Conservation (phyloP, 2,888 invertebrate species). For the Rosalia funebris region DNA sequence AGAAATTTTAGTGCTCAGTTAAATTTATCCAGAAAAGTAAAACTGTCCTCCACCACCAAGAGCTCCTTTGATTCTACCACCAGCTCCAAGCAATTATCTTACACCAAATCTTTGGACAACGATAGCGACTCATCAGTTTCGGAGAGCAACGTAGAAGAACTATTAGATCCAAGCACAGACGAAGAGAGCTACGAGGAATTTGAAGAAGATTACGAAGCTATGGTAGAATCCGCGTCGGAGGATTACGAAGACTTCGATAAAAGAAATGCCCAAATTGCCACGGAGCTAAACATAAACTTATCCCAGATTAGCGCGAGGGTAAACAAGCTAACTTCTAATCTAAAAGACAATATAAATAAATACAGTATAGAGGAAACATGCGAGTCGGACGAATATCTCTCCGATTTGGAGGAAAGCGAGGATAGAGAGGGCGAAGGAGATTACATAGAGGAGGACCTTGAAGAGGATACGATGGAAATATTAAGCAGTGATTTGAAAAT, state of each 20-base stretch:
- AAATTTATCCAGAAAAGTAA: slow-evolving; percentile 37
- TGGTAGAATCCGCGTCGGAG: slow-evolving; percentile 62
- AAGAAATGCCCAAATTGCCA: slow-evolving; percentile 45
- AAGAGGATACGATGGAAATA: slow-evolving; percentile 45
- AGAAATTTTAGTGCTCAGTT: slow-evolving; percentile 44
- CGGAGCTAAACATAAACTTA: slow-evolving; percentile 52
- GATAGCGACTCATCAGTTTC: slow-evolving; percentile 63
- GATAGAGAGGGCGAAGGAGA: slow-evolving; percentile 47
- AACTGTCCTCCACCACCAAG: slow-evolving; percentile 50
- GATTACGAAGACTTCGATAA: slow-evolving; percentile 40
- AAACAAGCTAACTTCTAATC: slow-evolving; percentile 47
- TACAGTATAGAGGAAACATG: slow-evolving; percentile 59
- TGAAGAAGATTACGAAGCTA: slow-evolving; percentile 64
- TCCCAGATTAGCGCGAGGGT: slow-evolving; percentile 51
- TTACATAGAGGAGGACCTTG: slow-evolving; percentile 44
- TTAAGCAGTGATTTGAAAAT: slow-evolving; percentile 33
- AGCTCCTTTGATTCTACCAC: slow-evolving; percentile 61
- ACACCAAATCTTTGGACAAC: slow-evolving; percentile 62
- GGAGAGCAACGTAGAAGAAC: slow-evolving; percentile 63
- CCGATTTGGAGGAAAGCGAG: slow-evolving; percentile 46
- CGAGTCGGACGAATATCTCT: slow-evolving; percentile 54
- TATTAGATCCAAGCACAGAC: slow-evolving; percentile 55
- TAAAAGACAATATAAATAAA: slow-evolving; percentile 41
- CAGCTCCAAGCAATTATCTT: slow-evolving; percentile 59
- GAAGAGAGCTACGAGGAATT: slow-evolving; percentile 57